A percentile compares a stretch with the other conserved stretches of the same genome.
phyloP scores from a whole-genome alignment of 2,797 vertebrate species.

The Pelobates cultripes region DNA sequence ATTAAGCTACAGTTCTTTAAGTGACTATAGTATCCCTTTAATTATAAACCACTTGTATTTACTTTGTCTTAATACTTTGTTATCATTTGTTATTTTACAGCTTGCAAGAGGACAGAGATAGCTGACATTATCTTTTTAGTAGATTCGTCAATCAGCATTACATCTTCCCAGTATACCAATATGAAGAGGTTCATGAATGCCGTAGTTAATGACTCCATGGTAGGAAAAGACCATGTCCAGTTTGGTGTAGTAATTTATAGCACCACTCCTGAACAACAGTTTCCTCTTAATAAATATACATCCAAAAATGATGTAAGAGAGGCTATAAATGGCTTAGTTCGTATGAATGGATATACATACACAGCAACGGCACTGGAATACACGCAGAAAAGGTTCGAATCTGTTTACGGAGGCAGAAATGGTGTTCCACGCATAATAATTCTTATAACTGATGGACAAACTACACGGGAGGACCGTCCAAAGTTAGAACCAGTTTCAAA shows the following conservation, averaged over 20 bases:
- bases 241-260: conserved; percentile 76
- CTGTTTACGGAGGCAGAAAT: conserved; percentile 65
- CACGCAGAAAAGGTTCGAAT: conserved; percentile 65
- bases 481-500: conserved; percentile 54
- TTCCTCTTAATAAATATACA: conserved; percentile 64
- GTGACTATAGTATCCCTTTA: no score
- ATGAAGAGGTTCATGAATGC: conserved; percentile 76
- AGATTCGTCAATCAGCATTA: conserved; percentile 72
- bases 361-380: conserved; percentile 73
- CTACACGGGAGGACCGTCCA: conserved; percentile 57
- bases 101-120: conserved; percentile 71
- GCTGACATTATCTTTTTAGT: conserved; percentile 84
- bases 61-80: neutral
- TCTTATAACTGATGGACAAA: conserved; percentile 78
- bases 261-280: conserved; percentile 51
- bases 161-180: conserved; percentile 61
- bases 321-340: conserved; percentile 65
- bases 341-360: conserved; percentile 60
- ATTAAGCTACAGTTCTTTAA: no score
- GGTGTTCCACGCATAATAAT: conserved; percentile 73
- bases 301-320: conserved; percentile 63
- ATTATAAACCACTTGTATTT: neutral
- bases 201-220: conserved; percentile 72
- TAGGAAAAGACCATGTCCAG: conserved; percentile 69
- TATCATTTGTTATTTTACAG: conserved; percentile 56